Percentiles rank a stretch among this genome's conserved stretches.
phyloP scores from a whole-genome alignment of 2,113 vertebrate species.

The Collichthys lucidus region DNA sequence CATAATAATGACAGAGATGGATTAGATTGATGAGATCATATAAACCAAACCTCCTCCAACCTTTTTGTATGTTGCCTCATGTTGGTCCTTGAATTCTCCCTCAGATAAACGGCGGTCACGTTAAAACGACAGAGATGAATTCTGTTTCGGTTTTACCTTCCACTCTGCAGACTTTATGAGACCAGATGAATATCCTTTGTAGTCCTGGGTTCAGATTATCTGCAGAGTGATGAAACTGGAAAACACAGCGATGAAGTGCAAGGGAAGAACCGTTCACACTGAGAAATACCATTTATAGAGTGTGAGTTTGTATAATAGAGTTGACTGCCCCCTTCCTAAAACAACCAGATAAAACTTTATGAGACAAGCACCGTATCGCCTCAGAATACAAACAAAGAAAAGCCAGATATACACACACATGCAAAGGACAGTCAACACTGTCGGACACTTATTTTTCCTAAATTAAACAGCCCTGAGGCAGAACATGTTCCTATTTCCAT shows the following conservation, averaged over 20 bases:
- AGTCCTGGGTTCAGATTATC: background rate
- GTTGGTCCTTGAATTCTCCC: background rate
- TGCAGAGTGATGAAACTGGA: slow-evolving; percentile 1
- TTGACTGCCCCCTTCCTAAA: background rate
- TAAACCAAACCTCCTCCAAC: background rate
- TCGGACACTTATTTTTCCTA: background rate
- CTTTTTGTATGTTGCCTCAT: too few species aligned
- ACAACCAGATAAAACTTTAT: slow-evolving; percentile 20
- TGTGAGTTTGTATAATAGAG: slow-evolving; percentile 5
- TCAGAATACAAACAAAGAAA: background rate
- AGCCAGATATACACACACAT: background rate
- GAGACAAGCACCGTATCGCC: slow-evolving; percentile 6
- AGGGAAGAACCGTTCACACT: background rate
- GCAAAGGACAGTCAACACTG: background rate
- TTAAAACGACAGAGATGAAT: background rate
- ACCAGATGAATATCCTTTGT: too few species aligned
- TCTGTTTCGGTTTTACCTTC: background rate
- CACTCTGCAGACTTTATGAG: background rate
- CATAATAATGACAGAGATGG: too few species aligned
- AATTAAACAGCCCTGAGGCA: background rate
- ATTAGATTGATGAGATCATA: too few species aligned
- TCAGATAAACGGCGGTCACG: background rate
- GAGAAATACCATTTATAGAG: background rate
- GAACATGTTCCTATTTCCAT: background rate
- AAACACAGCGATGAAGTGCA: background rate